Evolutionary conservation across 2,888 invertebrate genomes (phyloP).

Genomic region (Sialis fuliginosa): DNA sequence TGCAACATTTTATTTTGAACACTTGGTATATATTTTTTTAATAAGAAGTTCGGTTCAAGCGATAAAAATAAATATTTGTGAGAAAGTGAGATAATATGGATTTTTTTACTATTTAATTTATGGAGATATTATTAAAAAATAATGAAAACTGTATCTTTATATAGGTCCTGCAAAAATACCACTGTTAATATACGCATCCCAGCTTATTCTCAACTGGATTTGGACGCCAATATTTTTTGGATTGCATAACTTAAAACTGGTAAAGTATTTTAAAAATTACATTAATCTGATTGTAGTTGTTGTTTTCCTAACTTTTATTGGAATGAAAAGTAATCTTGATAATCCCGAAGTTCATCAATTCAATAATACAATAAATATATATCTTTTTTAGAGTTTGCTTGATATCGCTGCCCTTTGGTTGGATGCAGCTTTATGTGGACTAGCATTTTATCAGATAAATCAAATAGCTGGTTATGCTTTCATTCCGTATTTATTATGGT

Average conservation of each 20-base stretch:
- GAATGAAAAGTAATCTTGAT: too few species aligned
- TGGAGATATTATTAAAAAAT: not conserved
- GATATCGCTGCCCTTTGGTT: slow-evolving; percentile 39
- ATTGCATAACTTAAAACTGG: slow-evolving; percentile 48
- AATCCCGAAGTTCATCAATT: too few species aligned
- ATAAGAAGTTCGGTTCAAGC: too few species aligned
- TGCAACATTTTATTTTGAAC: too few species aligned
- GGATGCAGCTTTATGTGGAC: slow-evolving; percentile 36
- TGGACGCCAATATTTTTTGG: slow-evolving; percentile 80
- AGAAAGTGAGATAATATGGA: too few species aligned
- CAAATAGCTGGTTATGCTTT: slow-evolving; percentile 45
- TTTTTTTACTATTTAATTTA: not conserved
- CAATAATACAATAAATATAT: not conserved
- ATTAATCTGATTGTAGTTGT: too few species aligned
- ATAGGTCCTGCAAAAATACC: slow-evolving; percentile 42
- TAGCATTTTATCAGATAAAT: slow-evolving; percentile 43
- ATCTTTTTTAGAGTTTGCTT: slow-evolving; percentile 36
- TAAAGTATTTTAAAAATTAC: slow-evolving; percentile 17
- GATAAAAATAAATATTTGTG: too few species aligned
- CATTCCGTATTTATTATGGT: slow-evolving; percentile 61
- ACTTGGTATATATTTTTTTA: too few species aligned
- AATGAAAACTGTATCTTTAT: not conserved
- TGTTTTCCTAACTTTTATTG: too few species aligned
- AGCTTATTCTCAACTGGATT: slow-evolving; percentile 64
- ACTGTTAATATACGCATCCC: slow-evolving; percentile 51